These are phyloP conservation scores for Cryptomyrus ogoouensis DNA, from an alignment of 2,113 vertebrate genomes.

Conservation along the genomic window DNA sequence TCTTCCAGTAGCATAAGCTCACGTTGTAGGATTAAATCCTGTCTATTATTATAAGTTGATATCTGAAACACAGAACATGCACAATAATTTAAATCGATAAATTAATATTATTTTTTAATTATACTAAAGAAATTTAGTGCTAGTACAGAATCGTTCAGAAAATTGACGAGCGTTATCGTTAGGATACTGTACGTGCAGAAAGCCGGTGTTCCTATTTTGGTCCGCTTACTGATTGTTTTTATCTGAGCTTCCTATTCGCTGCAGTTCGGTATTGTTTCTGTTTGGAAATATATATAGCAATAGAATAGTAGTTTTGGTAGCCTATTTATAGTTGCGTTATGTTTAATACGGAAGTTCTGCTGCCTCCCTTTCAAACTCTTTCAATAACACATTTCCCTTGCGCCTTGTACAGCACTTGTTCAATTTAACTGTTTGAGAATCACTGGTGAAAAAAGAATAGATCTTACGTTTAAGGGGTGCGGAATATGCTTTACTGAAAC, in stretches of 20 bases:
- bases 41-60: neutral
- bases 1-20: neutral
- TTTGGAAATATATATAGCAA: slow-evolving; percentile 27
- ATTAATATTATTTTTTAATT: neutral
- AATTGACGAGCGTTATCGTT: neutral
- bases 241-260: slow-evolving; percentile 18
- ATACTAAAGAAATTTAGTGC: neutral
- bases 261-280: neutral
- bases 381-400: slow-evolving; percentile 32
- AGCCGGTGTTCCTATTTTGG: slow-evolving; percentile 11
- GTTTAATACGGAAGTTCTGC: slow-evolving; percentile 15
- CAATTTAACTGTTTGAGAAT: slow-evolving; percentile 22
- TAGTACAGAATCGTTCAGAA: no score
- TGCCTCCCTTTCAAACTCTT: slow-evolving; percentile 27
- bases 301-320: slow-evolving; percentile 43
- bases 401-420: slow-evolving; percentile 20
- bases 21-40: neutral
- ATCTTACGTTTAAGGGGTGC: neutral
- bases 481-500: neutral
- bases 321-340: slow-evolving; percentile 43
- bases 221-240: slow-evolving; percentile 44
- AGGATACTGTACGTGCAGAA: neutral
- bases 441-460: neutral
- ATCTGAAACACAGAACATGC: neutral
- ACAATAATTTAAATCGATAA: neutral